Conservation (phyloP, 2,797 vertebrate genomes). For the Odontamblyopus lacepedii region DNA sequence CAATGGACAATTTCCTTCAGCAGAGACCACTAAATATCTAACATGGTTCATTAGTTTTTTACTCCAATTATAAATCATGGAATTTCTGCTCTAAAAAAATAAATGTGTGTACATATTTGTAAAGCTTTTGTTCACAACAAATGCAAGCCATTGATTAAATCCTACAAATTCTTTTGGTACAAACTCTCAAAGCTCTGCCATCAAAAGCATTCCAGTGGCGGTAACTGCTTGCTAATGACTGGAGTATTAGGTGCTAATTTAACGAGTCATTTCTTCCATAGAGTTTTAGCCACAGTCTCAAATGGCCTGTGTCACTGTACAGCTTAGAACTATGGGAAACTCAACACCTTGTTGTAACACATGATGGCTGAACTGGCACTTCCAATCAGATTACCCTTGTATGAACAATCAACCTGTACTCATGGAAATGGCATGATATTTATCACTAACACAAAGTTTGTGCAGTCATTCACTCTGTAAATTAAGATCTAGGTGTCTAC, state of each 20-base stretch:
- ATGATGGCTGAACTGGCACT: conserved; percentile 63
- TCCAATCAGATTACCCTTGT: conserved; percentile 68
- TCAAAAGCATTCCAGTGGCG: conserved; percentile 74
- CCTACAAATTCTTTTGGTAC: conserved; percentile 36
- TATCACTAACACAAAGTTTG: conserved; percentile 66
- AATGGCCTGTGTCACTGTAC: conserved; percentile 72
- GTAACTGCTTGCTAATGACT: conserved; percentile 71
- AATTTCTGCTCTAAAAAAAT: background rate
- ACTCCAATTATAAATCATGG: conserved; percentile 22
- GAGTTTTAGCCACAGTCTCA: conserved; percentile 73
- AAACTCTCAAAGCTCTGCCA: conserved; percentile 55
- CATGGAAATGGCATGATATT: conserved; percentile 66
- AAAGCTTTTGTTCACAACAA: conserved; percentile 6
- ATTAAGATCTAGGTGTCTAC: conserved; percentile 31
- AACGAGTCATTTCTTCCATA: conserved; percentile 76
- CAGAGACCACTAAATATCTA: conserved; percentile 55
- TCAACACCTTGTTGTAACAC: conserved; percentile 70
- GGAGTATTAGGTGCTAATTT: conserved; percentile 75
- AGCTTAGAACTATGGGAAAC: conserved; percentile 73
- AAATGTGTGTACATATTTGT: background rate
- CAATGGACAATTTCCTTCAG: conserved; percentile 68
- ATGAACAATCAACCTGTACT: conserved; percentile 50
- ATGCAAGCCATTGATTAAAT: conserved; percentile 34
- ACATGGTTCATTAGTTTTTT: conserved; percentile 44
- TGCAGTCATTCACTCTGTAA: conserved; percentile 33